Evolutionary conservation across 2,113 vertebrate genomes (phyloP).

Genomic region (Cebidichthys violaceus): DNA sequence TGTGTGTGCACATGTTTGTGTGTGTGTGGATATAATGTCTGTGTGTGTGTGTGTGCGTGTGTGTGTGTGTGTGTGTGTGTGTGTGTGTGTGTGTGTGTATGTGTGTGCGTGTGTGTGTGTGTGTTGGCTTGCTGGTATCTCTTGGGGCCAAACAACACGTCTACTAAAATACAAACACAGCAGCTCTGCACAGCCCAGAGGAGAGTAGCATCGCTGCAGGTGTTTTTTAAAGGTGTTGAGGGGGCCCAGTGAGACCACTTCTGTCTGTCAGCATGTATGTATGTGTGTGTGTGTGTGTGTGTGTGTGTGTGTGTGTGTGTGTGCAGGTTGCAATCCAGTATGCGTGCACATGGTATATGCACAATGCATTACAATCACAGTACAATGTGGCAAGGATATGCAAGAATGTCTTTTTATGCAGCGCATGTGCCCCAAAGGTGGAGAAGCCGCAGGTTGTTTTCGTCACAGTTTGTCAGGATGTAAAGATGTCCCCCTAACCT

Average conservation of each 20-base stretch:
- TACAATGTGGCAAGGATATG: background rate
- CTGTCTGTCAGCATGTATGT: constrained; percentile 11
- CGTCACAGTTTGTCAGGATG: constrained; percentile 42
- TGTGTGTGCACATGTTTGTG: background rate
- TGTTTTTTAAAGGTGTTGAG: constrained; percentile 52
- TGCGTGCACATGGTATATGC: background rate
- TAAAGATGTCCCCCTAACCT: constrained; percentile 51
- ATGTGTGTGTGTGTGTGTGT: background rate
- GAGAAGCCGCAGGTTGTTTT: constrained; percentile 42
- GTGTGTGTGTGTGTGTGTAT: background rate
- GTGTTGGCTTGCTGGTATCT: constrained; percentile 30
- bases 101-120: constrained; percentile 26
- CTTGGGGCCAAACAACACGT: constrained; percentile 62
- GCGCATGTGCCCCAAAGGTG: background rate
- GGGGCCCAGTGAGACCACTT: constrained; percentile 18
- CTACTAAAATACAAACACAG: constrained; percentile 59
- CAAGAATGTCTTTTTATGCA: background rate
- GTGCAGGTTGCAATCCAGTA: background rate
- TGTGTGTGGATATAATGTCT: background rate
- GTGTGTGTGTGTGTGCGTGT: constrained; percentile 15
- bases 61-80: constrained; percentile 1
- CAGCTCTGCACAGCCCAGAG: constrained; percentile 41
- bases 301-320: background rate
- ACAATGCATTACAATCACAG: background rate
- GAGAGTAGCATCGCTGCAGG: constrained; percentile 46